Evolutionary conservation across 2,888 invertebrate species (phyloP).

Genomic region (Phalangium opilio): DNA sequence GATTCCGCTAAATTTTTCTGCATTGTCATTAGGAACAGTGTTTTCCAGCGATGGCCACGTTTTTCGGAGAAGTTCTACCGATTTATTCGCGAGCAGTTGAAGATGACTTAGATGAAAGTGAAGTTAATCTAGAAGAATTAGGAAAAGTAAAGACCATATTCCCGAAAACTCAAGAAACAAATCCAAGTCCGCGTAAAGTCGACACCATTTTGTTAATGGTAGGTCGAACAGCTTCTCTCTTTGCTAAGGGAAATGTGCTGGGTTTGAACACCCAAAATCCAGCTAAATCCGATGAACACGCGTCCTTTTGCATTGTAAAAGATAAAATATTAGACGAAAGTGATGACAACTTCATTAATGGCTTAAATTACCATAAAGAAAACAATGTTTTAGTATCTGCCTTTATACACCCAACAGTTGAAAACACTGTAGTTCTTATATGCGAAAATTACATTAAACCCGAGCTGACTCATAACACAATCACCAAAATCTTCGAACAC

Average conservation of each 20-base stretch:
- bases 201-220: background rate
- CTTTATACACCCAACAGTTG: background rate
- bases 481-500: background rate
- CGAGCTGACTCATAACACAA: background rate
- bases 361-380: background rate
- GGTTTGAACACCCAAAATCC: too few relatives aligned
- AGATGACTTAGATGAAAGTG: slow-evolving; percentile 28
- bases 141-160: background rate
- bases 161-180: background rate
- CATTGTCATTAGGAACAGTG: background rate
- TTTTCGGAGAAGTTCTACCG: slow-evolving; percentile 29
- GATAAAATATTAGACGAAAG: background rate
- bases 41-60: slow-evolving; percentile 27
- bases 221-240: background rate
- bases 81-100: slow-evolving; percentile 29
- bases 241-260: background rate
- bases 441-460: background rate
- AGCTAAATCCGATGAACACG: background rate
- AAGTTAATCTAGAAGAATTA: slow-evolving; percentile 12
- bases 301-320: background rate
- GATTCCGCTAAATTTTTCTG: too few relatives aligned
- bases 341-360: background rate
- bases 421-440: background rate
- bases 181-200: background rate
- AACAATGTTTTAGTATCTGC: background rate